Evolutionary conservation across 2,113 vertebrate genomes (phyloP), one percentile per base, ranked within the genome.

Genomic region (Nannobrachium achirus): DNA sequence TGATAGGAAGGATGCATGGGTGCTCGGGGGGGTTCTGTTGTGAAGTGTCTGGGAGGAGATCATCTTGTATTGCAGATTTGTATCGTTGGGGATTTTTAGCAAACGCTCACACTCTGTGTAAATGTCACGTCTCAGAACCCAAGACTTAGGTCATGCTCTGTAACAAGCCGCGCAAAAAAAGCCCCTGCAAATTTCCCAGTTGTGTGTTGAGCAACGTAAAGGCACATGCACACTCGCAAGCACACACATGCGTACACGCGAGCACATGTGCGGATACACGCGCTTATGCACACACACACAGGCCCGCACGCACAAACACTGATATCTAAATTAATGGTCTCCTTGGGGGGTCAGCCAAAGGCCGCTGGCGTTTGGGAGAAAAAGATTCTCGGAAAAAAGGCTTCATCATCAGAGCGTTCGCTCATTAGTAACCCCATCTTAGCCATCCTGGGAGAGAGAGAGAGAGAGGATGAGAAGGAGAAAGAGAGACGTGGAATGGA

Each of bases 301-400:
- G 60, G 58, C 58, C 56, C 63, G 67, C 63, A 78, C 73, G 75
- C 63, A 78, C 73, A 65, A 63, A 80, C 19, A 66, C 63, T 63
- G 82, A 87, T 90, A 89, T 89, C 83, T 88, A 86, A 91, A 90
- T 90, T 80, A 90, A 91, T 89, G 85, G 87, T 81, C 85, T 91
- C 88, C 87, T 91, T 72, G 82, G 86, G 90, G 90, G 90, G 90
- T 91, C 90, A 91, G 90, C 90, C 90, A 91, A 90, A 86, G 90
- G 90, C 88, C 88, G 84, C 65, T 39, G 80, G 82, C 82, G 66
- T 89, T 90, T 88, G 86, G 85, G 80, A 91, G 82, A 90, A 90
- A 87, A 33, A 88, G 78, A 80, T 88, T 90, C 87, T 87, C 81
- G 88, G 90, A 90, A 91, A 91, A 90, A 58, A 77, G 77, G 67